A percentile compares a stretch with the other conserved stretches of the same genome.
Conservation (phyloP, 2,797 vertebrate genomes). For the Malacoraja senta region DNA sequence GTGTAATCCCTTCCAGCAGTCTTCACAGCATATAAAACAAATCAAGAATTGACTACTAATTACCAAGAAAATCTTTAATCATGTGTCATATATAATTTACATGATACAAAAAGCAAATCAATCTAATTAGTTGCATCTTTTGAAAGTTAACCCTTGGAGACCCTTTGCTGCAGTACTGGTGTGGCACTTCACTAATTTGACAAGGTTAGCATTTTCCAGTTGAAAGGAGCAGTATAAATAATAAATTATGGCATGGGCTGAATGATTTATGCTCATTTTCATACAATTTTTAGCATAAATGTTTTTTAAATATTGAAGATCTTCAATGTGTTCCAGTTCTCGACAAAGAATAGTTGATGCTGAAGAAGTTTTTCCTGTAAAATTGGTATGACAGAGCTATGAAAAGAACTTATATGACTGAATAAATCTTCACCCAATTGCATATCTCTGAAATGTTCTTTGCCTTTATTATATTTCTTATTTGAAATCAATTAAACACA, state of each 20-base stretch:
- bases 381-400: not conserved
- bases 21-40: conserved; percentile 36
- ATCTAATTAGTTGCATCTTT: conserved; percentile 37
- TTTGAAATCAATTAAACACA: not conserved
- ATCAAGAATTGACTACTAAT: conserved; percentile 34
- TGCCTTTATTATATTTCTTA: not conserved
- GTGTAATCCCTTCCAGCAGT: conserved; percentile 34
- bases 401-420: not conserved
- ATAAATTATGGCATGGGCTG: conserved; percentile 22
- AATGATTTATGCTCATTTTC: conserved; percentile 35
- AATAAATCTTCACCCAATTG: not conserved
- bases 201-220: conserved; percentile 34
- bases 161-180: not conserved
- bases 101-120: conserved; percentile 37
- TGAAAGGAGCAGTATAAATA: conserved; percentile 37
- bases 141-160: conserved; percentile 35
- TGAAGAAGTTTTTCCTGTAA: not conserved
- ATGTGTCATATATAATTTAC: conserved; percentile 38
- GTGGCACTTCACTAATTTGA: conserved; percentile 34
- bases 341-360: not conserved
- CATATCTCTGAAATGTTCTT: not conserved
- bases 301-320: not conserved
- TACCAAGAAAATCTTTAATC: conserved; percentile 37
- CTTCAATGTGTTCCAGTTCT: conserved; percentile 7
- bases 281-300: no score